Conservation (phyloP, 2,888 invertebrate genomes). For the Nymphalis c-album region DNA sequence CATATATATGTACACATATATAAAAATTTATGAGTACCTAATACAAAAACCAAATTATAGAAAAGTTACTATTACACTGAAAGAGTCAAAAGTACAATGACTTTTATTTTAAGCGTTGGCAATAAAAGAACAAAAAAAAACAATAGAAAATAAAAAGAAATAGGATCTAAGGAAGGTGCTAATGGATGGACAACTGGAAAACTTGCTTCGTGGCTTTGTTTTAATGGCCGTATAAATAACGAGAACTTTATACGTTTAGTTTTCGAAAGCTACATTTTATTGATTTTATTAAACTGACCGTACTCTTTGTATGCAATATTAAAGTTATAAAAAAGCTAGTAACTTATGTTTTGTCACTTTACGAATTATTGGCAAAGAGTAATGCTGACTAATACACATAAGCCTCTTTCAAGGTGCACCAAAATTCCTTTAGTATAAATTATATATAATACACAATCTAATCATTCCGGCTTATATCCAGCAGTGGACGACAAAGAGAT, state of each 20-base stretch:
- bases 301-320: neutral
- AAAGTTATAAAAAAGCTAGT: neutral
- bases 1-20: too few relatives aligned
- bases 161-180: constrained; percentile 27
- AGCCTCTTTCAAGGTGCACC: too few relatives aligned
- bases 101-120: too few relatives aligned
- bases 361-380: neutral
- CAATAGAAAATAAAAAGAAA: neutral
- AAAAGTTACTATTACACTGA: too few relatives aligned
- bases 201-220: constrained; percentile 26
- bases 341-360: neutral
- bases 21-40: too few relatives aligned
- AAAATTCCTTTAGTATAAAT: too few relatives aligned
- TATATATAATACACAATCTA: too few relatives aligned
- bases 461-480: too few relatives aligned
- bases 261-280: constrained; percentile 6
- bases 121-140: neutral
- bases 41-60: too few relatives aligned
- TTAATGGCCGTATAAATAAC: constrained; percentile 31
- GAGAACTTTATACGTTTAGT: constrained; percentile 22
- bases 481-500: too few relatives aligned
- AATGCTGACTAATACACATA: too few relatives aligned
- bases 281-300: neutral
- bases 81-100: too few relatives aligned
- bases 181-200: constrained; percentile 33